Conservation (phyloP, 1,140 invertebrate genomes). For the Eciton burchellii region DNA sequence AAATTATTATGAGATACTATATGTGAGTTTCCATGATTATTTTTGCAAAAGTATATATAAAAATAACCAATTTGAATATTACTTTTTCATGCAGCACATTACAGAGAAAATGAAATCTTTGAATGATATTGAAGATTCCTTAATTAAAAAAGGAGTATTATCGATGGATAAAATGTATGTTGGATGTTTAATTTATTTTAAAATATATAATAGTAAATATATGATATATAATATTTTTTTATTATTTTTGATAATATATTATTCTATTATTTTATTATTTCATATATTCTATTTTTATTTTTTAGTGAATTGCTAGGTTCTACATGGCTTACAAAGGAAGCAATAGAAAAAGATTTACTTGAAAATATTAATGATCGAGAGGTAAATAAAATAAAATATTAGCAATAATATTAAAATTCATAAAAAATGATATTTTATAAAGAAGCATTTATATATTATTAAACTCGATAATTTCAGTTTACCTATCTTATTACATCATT, state of each 20-base stretch:
- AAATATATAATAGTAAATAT: background rate
- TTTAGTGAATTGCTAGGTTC: conserved; percentile 86
- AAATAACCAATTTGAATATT: conserved; percentile 16
- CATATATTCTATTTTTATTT: conserved; percentile 62
- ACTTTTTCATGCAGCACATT: conserved; percentile 85
- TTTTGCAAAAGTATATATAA: conserved; percentile 26
- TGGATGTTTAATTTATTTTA: conserved; percentile 43
- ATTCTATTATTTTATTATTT: conserved; percentile 60
- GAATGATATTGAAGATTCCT: conserved; percentile 89
- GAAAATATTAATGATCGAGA: conserved; percentile 89
- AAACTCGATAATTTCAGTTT: conserved; percentile 86
- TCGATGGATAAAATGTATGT: conserved; percentile 88
- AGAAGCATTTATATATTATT: background rate
- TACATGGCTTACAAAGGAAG: conserved; percentile 89
- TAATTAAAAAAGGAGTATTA: conserved; percentile 87
- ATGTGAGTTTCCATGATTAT: conserved; percentile 87
- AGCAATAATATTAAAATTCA: background rate
- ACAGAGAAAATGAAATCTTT: conserved; percentile 88
- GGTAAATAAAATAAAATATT: conserved; percentile 20
- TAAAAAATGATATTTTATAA: background rate
- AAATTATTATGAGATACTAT: conserved; percentile 93
- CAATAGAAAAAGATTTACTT: conserved; percentile 89
- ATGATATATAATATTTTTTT: background rate
- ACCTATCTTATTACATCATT: conserved; percentile 90
- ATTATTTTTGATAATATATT: conserved; percentile 32